Base-by-base conservation (phyloP, 2,113 vertebrate genomes). In the Oreotragus oreotragus region DNA sequence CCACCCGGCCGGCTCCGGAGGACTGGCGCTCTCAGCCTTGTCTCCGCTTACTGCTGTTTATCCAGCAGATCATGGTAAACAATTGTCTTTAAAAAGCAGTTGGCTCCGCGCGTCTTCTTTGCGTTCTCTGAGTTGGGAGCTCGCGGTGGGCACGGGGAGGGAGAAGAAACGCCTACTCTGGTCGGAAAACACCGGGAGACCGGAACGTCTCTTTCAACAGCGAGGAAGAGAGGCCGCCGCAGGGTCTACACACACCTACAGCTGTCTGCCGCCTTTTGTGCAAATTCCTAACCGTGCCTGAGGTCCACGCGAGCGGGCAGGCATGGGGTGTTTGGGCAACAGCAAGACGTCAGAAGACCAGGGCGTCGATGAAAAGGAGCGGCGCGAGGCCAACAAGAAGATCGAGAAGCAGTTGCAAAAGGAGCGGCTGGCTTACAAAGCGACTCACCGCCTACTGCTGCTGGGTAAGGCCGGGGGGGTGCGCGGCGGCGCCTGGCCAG, bases 371-470 rank as follows among this genome's bases (percentile, higher is more conserved):
- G 99, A 99, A 98, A 99, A 99, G 98, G 99, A 99, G 97, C 99
- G 99, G 98, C 99, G 99, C 98, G 99, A 99, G 99, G 99, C 99
- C 98, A 99, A 99, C 99, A 99, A 99, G 98, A 99, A 99, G 99
- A 99, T 99, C 98, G 99, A 99, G 98, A 99, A 99, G 98, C 99
- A 99, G 99, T 98, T 99, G 98, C 99, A 99, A 98, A 99, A 99
- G 98, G 99, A 99, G 97, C 98, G 99, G 98, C 99, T 99, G 98
- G 99, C 99, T 81, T 99, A 99, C 97, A 99, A 99, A 99, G 99
- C 99, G 94, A 99, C 99, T 87, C 99, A 99, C 98, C 99, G 99
- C 98, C 99, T 99, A 97, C 99, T 99, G 96, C 99, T 99, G 97
- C 99, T 99, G 98, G 99, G 99, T 99, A 99, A 99, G 99, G 98